Conservation (phyloP, 2,797 vertebrate genomes). For the Falco peregrinus region DNA sequence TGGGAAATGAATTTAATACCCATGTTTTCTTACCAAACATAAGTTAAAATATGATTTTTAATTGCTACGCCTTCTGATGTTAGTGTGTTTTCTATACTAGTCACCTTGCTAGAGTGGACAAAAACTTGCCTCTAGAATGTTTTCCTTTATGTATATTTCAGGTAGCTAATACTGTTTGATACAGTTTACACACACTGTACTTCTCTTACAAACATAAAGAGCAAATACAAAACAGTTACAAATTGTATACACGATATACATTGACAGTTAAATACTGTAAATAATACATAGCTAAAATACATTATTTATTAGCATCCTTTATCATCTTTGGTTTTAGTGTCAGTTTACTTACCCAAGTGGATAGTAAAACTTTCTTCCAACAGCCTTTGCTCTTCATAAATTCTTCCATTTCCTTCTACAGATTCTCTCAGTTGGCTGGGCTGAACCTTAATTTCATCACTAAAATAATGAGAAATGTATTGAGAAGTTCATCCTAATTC, state of each 20-base stretch:
- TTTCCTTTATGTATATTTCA: background rate
- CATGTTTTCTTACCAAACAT: background rate
- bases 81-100: background rate
- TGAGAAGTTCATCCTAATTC: background rate
- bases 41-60: background rate
- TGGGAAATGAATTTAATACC: background rate
- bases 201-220: background rate
- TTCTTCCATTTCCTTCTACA: constrained; percentile 81
- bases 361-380: constrained; percentile 99
- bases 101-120: background rate
- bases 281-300: background rate
- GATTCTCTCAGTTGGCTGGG: constrained; percentile 87
- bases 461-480: constrained; percentile 58
- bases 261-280: background rate
- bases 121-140: background rate
- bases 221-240: background rate
- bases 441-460: constrained; percentile 96
- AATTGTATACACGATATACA: background rate
- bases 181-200: background rate
- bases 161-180: background rate
- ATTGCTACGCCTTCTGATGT: background rate
- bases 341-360: constrained; percentile 85
- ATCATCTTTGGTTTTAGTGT: background rate
- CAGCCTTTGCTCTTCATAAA: constrained; percentile 92
- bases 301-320: background rate